Evolutionary conservation across 2,888 invertebrate species (phyloP), one percentile per base, ranked within the genome.

Genomic region (Agonopterix heracliana): DNA sequence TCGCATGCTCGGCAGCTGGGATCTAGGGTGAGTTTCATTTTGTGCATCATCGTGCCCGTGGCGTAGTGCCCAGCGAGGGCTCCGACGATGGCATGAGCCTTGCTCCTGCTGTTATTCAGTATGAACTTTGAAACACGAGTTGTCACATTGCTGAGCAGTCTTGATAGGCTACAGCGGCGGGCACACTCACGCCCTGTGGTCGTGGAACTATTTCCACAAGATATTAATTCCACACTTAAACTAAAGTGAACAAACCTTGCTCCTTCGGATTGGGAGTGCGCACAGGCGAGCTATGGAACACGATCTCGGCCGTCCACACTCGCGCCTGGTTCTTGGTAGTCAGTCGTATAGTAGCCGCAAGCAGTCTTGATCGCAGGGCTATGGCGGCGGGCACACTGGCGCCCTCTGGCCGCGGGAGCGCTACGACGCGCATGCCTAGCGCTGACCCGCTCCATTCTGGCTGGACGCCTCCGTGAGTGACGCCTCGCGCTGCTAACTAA

Each of bases 401-500:
- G 10, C 89, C 90, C 0, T 88, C 85, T 0, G 94, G 93, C 41
- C 91, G 89, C 3, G 96, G 96, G 58, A 96, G 85, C 48, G 94
- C 90, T 49, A 96, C 91, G 45, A 96, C 87, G 72, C 95, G 94
- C 66, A 96, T 87, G 44, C 94, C 94, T 50, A 96, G 87, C 17
- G 95, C 95, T 0, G 96, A 94, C 0, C 97, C 98, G 73, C 96
- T 95, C 51, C 96, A 95, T 81, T 98, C 98, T 0, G 97, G 95
- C 77, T 96, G 96, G 47, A 98, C 90, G 0, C 97, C 98, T 78
- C 97, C 96, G 83, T 98, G 97, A 36, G 95, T 93, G 57, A 98
- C 95, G 54, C 94, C 95, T 55, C 94, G 91, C 52, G 92, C 92
- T 14, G 94, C 93, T 54, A 96, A 72, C 94, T 94, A 62, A 14